Conservation (phyloP, 2,113 vertebrate species). For the Motacilla tschutschensis region DNA sequence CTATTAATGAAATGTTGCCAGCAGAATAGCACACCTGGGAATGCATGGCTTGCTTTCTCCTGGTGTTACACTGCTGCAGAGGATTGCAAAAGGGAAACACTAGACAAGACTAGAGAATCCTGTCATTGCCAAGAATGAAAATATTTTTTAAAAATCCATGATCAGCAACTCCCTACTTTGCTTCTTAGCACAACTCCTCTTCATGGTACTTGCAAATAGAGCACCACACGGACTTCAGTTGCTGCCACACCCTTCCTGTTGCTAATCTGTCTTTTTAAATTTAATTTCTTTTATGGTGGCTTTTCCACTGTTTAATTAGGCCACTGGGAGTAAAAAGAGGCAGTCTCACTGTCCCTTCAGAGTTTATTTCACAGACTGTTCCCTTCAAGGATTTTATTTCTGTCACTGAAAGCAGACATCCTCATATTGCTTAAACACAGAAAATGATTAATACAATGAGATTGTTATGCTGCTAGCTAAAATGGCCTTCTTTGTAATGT, state of each 20-base stretch:
- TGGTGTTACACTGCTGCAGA: neutral
- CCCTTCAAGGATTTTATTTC: constrained; percentile 60
- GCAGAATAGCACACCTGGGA: neutral
- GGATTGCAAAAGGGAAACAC: neutral
- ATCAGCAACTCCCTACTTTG: neutral
- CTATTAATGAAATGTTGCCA: neutral
- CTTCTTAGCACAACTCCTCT: neutral
- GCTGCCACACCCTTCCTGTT: constrained; percentile 74
- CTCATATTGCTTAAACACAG: constrained; percentile 35
- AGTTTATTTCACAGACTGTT: constrained; percentile 50
- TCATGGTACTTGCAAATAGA: neutral
- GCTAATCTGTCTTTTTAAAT: constrained; percentile 81
- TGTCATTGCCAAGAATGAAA: neutral
- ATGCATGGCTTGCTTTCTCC: neutral
- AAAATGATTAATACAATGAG: constrained; percentile 43
- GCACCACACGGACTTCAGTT: neutral
- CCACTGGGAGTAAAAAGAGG: constrained; percentile 70
- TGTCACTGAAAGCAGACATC: constrained; percentile 44
- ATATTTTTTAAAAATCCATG: neutral
- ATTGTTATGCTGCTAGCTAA: constrained; percentile 32
- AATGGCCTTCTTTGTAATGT: constrained; percentile 17
- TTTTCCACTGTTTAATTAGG: constrained; percentile 81
- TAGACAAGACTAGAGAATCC: neutral
- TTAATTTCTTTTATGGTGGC: constrained; percentile 76
- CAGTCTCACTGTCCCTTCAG: constrained; percentile 46